Percentiles rank a stretch among this genome's conserved stretches.
These are phyloP conservation scores for Zaprionus lachaisei DNA, from an alignment of 1,140 invertebrate genomes.

Conservation along the genomic window DNA sequence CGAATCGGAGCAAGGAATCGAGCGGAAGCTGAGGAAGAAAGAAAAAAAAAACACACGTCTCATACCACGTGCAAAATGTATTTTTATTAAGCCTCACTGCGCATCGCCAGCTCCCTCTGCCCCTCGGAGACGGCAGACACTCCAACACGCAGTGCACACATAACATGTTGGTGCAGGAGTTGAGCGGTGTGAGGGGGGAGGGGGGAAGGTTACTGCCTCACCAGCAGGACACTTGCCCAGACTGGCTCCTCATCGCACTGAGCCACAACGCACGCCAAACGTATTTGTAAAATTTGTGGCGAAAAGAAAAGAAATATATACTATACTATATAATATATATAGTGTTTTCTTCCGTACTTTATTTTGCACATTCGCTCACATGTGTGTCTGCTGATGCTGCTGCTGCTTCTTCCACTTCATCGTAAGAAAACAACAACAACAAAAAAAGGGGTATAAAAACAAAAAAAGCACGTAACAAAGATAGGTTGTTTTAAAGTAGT, in stretches of 20 bases:
- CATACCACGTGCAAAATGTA: conserved; percentile 76
- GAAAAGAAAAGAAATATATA: conserved; percentile 12
- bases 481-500: conserved; percentile 7
- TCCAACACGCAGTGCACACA: conserved; percentile 51
- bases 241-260: neutral
- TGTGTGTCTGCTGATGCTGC: conserved; percentile 52
- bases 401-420: conserved; percentile 12
- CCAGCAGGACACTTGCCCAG: conserved; percentile 15
- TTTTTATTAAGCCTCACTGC: conserved; percentile 69
- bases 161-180: conserved; percentile 11
- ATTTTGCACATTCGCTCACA: conserved; percentile 61
- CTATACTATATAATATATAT: conserved; percentile 49
- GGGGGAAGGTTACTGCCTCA: neutral
- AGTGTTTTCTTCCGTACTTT: conserved; percentile 34
- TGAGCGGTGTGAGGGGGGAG: neutral
- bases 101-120: neutral
- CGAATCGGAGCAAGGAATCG: conserved; percentile 17
- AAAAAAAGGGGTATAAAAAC: conserved; percentile 6
- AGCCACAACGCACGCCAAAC: conserved; percentile 49
- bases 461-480: neutral
- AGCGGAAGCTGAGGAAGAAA: conserved; percentile 16
- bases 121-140: conserved; percentile 24
- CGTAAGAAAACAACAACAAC: neutral
- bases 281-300: conserved; percentile 78
- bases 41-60: neutral